phyloP scores from a whole-genome alignment of 2,888 invertebrate species.

The Leuctra nigra region DNA sequence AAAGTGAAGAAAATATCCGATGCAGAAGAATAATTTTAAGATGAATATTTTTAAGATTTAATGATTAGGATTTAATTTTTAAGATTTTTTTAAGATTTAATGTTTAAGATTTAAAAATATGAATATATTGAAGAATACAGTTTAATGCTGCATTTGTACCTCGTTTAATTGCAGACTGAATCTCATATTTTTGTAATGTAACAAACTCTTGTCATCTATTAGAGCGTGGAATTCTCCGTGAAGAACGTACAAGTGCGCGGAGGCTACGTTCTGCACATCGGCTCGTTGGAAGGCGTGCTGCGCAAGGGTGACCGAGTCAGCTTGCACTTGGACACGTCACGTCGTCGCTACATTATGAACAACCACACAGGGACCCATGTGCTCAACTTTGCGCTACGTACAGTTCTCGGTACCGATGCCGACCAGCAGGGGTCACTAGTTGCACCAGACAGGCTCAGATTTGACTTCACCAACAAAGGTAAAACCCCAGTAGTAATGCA shows the following conservation, averaged over 20 bases:
- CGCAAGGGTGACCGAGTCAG: slow-evolving; percentile 78
- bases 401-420: slow-evolving; percentile 82
- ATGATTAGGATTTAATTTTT: no score
- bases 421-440: slow-evolving; percentile 97
- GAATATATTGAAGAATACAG: no score
- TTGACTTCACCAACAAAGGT: slow-evolving; percentile 90
- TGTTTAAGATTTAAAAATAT: not conserved
- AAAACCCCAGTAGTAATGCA: no score
- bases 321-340: slow-evolving; percentile 73
- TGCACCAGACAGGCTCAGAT: slow-evolving; percentile 91
- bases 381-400: slow-evolving; percentile 87
- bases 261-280: slow-evolving; percentile 92
- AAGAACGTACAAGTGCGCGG: slow-evolving; percentile 92
- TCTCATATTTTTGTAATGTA: not conserved
- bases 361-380: slow-evolving; percentile 98
- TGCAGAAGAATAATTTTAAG: no score
- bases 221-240: slow-evolving; percentile 81
- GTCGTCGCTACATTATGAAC: slow-evolving; percentile 92
- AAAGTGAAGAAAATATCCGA: no score
- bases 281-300: slow-evolving; percentile 72
- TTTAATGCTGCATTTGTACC: not conserved
- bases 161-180: not conserved
- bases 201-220: slow-evolving; percentile 11
- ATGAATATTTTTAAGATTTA: no score
- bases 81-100: no score